A percentile compares a stretch with the other conserved stretches of the same genome.
These are phyloP conservation scores for Esox lucius DNA, from an alignment of 2,797 vertebrate species.

Conservation along the genomic window DNA sequence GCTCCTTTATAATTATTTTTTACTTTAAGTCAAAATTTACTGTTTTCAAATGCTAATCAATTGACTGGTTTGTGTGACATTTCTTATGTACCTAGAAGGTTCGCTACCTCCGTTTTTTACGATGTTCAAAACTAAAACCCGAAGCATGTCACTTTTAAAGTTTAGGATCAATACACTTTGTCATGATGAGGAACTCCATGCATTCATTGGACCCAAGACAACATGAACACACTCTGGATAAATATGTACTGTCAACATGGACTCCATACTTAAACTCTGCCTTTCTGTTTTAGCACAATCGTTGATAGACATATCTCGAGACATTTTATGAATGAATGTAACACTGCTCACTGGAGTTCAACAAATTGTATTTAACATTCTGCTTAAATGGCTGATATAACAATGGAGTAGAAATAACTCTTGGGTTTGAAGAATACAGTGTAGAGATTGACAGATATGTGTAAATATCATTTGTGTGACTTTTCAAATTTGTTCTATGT, in stretches of 20 bases:
- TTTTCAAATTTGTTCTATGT: not conserved
- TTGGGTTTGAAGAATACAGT: not conserved
- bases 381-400: too few species aligned
- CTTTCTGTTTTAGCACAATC: not conserved
- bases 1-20: not conserved
- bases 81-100: not conserved
- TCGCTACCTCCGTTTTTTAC: slow-evolving; percentile 6
- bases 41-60: not conserved
- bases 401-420: not conserved
- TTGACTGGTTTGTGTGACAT: not conserved
- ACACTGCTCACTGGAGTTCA: not conserved
- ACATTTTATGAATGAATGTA: not conserved
- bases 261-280: not conserved
- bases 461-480: slow-evolving; percentile 1
- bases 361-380: too few species aligned
- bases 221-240: not conserved
- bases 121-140: not conserved
- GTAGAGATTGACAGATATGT: not conserved
- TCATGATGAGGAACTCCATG: not conserved
- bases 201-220: not conserved
- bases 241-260: not conserved
- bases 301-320: not conserved
- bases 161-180: not conserved
- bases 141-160: not conserved
- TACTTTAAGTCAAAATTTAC: not conserved